These are phyloP conservation scores for Corythornis leucogaster DNA, from an alignment of 2,797 vertebrate genomes.

Conservation along the genomic window DNA sequence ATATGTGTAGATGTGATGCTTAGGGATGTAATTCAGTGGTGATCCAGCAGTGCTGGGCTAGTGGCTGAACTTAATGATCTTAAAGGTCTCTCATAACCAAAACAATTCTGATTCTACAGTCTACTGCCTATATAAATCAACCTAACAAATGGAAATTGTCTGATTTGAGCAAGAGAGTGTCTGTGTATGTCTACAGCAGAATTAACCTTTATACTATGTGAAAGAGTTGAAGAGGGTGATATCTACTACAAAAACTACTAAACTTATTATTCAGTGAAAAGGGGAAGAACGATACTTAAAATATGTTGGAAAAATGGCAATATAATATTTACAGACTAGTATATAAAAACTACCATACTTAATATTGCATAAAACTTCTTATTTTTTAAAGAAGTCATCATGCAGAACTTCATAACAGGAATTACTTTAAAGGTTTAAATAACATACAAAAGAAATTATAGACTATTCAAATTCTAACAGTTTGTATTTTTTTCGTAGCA, in stretches of 20 bases:
- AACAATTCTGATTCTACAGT: background rate
- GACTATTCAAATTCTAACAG: background rate
- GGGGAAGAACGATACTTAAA: background rate
- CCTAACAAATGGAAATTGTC: background rate
- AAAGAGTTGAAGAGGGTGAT: background rate
- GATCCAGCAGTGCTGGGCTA: background rate
- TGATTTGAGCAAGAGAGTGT: background rate
- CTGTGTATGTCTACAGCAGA: background rate
- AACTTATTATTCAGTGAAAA: background rate
- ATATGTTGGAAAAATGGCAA: background rate
- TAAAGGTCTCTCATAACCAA: background rate
- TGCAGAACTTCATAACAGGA: background rate
- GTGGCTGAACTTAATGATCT: background rate
- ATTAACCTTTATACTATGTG: background rate
- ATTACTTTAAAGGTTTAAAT: background rate
- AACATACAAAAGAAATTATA: background rate
- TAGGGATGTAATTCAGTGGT: background rate
- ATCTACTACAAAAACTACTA: background rate
- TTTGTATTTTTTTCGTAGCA: background rate
- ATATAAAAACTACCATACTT: background rate
- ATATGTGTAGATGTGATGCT: background rate
- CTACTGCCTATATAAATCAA: background rate
- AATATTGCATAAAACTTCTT: background rate
- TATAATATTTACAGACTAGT: background rate
- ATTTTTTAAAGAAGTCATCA: background rate